Conservation (phyloP, 2,797 vertebrate genomes). For the Urocyon cinereoargenteus region DNA sequence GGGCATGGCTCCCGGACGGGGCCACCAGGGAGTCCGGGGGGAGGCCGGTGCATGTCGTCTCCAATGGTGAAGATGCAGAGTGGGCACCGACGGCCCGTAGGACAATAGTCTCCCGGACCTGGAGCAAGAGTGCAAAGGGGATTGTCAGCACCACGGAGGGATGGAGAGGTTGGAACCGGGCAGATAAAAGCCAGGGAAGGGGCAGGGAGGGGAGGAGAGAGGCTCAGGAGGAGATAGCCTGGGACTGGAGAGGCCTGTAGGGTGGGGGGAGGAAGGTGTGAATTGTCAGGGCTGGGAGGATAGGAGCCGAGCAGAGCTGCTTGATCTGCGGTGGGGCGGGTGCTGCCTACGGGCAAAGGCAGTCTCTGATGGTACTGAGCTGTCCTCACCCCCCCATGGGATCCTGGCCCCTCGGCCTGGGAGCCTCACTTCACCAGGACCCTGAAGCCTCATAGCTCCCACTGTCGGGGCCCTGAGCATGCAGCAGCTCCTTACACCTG, state of each 20-base stretch:
- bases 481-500: accelerated
- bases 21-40: not conserved
- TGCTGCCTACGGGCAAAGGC: not conserved
- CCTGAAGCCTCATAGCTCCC: accelerated
- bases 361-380: not conserved
- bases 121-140: not conserved
- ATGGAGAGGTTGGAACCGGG: not conserved
- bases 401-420: not conserved
- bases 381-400: not conserved
- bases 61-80: not conserved
- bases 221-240: not conserved
- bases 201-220: not conserved
- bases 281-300: not conserved
- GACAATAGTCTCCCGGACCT: not conserved
- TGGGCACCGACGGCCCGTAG: accelerated
- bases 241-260: not conserved
- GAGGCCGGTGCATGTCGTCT: not conserved
- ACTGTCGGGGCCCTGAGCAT: accelerated
- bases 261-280: accelerated
- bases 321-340: not conserved
- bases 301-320: not conserved
- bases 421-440: not conserved
- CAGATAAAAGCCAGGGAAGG: not conserved
- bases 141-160: not conserved
- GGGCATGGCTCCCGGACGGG: not conserved